phyloP scores from a whole-genome alignment of 2,888 invertebrate genomes.

The Agrochola lychnidis region DNA sequence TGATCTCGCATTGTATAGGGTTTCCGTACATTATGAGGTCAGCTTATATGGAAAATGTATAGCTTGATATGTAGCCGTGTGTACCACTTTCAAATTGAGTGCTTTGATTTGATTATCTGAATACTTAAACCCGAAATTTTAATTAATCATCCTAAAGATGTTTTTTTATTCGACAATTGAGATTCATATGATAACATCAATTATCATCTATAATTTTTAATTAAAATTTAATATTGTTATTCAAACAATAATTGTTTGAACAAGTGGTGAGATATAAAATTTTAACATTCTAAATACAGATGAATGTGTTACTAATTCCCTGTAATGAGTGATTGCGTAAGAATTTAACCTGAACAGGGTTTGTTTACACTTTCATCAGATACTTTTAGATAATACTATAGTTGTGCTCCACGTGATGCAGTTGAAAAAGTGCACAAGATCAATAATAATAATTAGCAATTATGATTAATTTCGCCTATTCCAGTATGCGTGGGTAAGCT shows the following conservation, averaged over 20 bases:
- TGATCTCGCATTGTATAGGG: no score
- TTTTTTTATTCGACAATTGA: neutral
- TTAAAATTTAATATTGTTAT: neutral
- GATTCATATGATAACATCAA: neutral
- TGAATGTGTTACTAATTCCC: neutral
- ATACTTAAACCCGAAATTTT: neutral
- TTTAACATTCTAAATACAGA: neutral
- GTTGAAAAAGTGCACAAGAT: neutral
- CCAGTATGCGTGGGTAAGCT: neutral
- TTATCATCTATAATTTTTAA: neutral
- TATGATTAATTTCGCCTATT: neutral
- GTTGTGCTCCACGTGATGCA: neutral
- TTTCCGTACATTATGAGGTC: no score
- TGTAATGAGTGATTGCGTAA: neutral
- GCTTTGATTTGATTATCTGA: neutral
- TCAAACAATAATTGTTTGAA: neutral
- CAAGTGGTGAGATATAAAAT: neutral
- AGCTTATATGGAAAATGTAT: no score
- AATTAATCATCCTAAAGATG: neutral
- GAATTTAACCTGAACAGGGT: neutral
- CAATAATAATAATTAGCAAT: neutral
- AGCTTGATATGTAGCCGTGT: no score
- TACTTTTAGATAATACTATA: neutral
- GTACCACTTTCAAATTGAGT: neutral
- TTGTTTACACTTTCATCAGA: neutral